Conservation (phyloP, 2,797 vertebrate species). For the Cyclopterus lumpus region DNA sequence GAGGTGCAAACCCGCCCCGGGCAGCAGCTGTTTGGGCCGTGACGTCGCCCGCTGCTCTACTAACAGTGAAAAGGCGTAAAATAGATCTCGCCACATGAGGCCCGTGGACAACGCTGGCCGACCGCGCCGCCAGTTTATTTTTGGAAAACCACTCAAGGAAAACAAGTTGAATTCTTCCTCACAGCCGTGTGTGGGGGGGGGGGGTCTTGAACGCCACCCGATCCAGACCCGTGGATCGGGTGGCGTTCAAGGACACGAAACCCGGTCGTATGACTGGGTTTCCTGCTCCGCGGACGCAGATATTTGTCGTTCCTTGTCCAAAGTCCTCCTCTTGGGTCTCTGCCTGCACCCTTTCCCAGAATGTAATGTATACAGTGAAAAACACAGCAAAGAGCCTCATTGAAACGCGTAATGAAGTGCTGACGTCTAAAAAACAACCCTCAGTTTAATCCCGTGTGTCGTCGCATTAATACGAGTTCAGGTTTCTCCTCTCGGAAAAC, state of each 20-base stretch:
- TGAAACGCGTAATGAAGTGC: slow-evolving; percentile 46
- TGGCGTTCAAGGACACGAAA: slow-evolving; percentile 56
- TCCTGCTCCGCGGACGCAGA: slow-evolving; percentile 31
- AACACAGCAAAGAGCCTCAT: slow-evolving; percentile 21
- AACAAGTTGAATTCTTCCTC: slow-evolving; percentile 41
- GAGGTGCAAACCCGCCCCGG: slow-evolving; percentile 65
- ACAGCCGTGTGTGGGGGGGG: too few species aligned
- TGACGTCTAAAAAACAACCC: slow-evolving; percentile 29
- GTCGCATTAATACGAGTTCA: slow-evolving; percentile 26
- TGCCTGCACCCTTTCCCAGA: slow-evolving; percentile 43
- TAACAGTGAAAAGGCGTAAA: slow-evolving; percentile 26
- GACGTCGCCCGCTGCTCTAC: slow-evolving; percentile 14
- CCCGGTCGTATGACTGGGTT: slow-evolving; percentile 10
- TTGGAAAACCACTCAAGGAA: slow-evolving; percentile 45
- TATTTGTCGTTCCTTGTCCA: slow-evolving; percentile 43
- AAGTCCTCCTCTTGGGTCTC: slow-evolving; percentile 39
- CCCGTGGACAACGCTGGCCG: too few species aligned
- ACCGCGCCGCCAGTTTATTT: too few species aligned
- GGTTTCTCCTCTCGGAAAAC: slow-evolving; percentile 11
- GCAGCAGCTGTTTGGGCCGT: slow-evolving; percentile 71
- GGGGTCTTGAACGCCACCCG: too few species aligned
- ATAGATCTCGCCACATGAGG: too few species aligned
- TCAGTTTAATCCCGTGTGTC: slow-evolving; percentile 8
- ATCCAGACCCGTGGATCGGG: too few species aligned
- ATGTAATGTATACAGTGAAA: slow-evolving; percentile 61